Conservation (phyloP, 1,140 invertebrate genomes). For the Drosophila pseudoananassae region DNA sequence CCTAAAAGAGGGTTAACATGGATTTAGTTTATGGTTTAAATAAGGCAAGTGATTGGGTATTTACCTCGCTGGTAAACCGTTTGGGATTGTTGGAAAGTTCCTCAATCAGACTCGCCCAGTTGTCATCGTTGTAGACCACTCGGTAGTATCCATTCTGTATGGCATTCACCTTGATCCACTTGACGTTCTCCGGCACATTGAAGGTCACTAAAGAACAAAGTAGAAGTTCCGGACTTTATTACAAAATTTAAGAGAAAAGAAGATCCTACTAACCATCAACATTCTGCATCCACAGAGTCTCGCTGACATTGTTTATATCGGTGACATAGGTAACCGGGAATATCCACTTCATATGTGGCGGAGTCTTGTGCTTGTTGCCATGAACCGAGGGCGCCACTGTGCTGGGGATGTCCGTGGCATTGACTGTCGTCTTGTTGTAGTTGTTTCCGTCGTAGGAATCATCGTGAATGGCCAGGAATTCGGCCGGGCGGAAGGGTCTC, state of each 20-base stretch:
- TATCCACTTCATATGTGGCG: slow-evolving; percentile 75
- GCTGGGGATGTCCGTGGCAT: slow-evolving; percentile 71
- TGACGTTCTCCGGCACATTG: slow-evolving; percentile 86
- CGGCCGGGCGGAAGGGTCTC: slow-evolving; percentile 85
- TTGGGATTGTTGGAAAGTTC: slow-evolving; percentile 89
- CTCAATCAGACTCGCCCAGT: slow-evolving; percentile 90
- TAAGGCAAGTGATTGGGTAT: fast-evolving
- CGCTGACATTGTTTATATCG: slow-evolving; percentile 76
- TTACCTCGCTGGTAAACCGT: slow-evolving; percentile 86
- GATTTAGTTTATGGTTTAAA: neutral
- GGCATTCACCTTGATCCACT: slow-evolving; percentile 95
- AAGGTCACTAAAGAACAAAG: slow-evolving; percentile 86
- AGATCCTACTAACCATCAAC: slow-evolving; percentile 61
- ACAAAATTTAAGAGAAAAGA: too few relatives aligned
- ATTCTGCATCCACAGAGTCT: slow-evolving; percentile 82
- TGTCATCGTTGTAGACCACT: slow-evolving; percentile 92
- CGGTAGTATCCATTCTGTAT: slow-evolving; percentile 94
- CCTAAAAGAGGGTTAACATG: slow-evolving; percentile 72
- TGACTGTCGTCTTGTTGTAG: slow-evolving; percentile 65
- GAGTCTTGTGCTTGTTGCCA: slow-evolving; percentile 63
- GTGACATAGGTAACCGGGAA: slow-evolving; percentile 83
- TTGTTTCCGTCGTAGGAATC: slow-evolving; percentile 80
- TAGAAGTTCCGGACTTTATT: neutral
- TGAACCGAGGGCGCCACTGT: slow-evolving; percentile 65
- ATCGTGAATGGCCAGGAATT: slow-evolving; percentile 84